Evolutionary conservation across 1,140 invertebrate species (phyloP), one percentile per base, ranked within the genome.

Genomic region (Nylanderia fulva): DNA sequence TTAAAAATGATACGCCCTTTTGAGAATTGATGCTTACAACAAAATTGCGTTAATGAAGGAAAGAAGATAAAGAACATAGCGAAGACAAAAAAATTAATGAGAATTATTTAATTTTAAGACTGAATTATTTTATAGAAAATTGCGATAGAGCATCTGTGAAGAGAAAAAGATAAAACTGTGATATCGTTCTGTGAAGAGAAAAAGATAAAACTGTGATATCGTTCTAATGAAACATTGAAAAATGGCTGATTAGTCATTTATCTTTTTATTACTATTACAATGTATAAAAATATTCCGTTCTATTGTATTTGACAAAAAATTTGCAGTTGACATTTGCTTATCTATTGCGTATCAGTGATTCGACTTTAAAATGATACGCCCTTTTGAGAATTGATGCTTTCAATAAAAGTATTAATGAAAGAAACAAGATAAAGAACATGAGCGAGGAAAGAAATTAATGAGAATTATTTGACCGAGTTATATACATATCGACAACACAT

Each of bases 381-480:
- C 4, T 39, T 27, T 61, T 75, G 11, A 33, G 33, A 74, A 56
- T 56, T 74, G 63, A 76, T 63, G 8, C 8, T n/a, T 45, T 42
- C 7, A 42, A n/a, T 15, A 33, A 5, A 42, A 27, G 39, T n/a
- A 8, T 48, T 33, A 76, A 77, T 42, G 18, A 29, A 42, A 36
- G 36, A 60, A 63, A 76, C 21, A 29, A n/a, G 42, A 76, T 29
- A n/a, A 39, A 33, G 24, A 61, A 27, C 24, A 13, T 36, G 27
- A 18, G 24, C 52, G 2, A 42, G 45, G 54, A 24, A 36, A 54
- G 27, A 60, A 29, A 68, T 79, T 56, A 29, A 69, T 54, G 66
- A 56, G 63, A 69, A 69, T 80, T 42, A 69, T 69, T 69, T 18
- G 63, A 4, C 18, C 63, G 61, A 79, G 54, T 64, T 21, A 72